Base-by-base conservation (phyloP, 1,140 invertebrate species). In the Onthophagus taurus region DNA sequence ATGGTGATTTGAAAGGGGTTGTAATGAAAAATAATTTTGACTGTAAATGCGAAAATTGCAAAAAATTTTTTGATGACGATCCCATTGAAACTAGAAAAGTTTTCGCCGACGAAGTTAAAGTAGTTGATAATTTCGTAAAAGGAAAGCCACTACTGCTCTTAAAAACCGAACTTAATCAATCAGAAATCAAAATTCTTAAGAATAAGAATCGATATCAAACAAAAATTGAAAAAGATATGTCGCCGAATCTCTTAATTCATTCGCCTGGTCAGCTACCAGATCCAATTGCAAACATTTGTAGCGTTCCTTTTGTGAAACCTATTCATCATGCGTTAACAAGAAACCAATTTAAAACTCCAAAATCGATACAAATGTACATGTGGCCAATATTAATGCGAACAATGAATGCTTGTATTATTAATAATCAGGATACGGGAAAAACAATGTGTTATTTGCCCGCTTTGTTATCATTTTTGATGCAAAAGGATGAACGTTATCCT, bases 381-480 rank as follows among this genome's bases (percentile, higher is more conserved):
- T 73, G 71, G 70, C 50, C 56, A 19, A 60, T 63, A 4, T 63
- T 73, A 42, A 51, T 71, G 23, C 54, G 68, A 4, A 65, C 67
- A 0, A 60, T 67, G 23, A 69, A 71, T 44, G 47, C 66, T 2
- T 65, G 70, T 33, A 54, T 71, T 46, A 53, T 74, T 0, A 59
- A 65, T 44, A 60, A 65, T 3, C 42, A 53, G 11, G 49, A 53
- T 12, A 65, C 69, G 44, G 72, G 72, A 1, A 74, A 72, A 53
- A 72, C 72, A 8, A 53, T 73, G 43, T 67, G 67, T 0, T 72
- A 73, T 57, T 46, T 72, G 11, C 70, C 70, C 1, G 61, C 67
- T 4, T 52, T 73, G 1, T 67, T 64, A 45, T 54, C 64, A 3
- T 56, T 70, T 47, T 42, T 69, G 9, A 52, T 50, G 18, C 66